Conservation (phyloP, 2,113 vertebrate species). For the Okapia johnstoni region DNA sequence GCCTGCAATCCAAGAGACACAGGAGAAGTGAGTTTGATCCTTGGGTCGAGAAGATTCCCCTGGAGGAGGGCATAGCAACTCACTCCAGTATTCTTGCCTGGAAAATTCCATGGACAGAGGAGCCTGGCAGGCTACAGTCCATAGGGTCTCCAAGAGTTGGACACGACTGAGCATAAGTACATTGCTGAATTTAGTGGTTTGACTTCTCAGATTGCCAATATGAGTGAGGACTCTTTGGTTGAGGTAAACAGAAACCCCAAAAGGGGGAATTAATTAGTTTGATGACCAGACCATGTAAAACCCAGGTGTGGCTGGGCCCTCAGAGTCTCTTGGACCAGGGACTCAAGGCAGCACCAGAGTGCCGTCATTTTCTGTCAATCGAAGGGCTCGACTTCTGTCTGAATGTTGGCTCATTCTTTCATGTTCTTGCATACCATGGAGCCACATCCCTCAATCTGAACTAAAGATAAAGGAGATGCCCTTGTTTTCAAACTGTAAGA, state of each 20-base stretch:
- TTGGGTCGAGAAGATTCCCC: background rate
- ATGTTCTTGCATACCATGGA: background rate
- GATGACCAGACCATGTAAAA: background rate
- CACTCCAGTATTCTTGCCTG: background rate
- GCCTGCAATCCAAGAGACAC: background rate
- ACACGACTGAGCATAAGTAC: background rate
- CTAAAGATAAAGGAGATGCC: background rate
- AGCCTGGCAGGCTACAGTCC: background rate
- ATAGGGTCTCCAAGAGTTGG: background rate
- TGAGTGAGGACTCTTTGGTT: background rate
- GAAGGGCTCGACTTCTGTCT: background rate
- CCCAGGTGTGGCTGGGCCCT: background rate
- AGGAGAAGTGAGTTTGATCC: background rate
- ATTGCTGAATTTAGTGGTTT: background rate
- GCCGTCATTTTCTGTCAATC: rapidly evolving
- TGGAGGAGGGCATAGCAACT: background rate
- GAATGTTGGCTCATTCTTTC: background rate
- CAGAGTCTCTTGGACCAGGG: background rate
- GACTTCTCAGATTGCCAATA: background rate
- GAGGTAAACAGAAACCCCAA: background rate
- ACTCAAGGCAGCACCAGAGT: too few relatives aligned
- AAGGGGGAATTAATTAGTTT: background rate
- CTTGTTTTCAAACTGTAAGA: background rate
- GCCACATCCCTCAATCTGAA: background rate
- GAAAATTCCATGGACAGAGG: background rate